These are phyloP conservation scores for Dyspetes luteomarginatus DNA, from an alignment of 2,888 invertebrate species.

Conservation along the genomic window DNA sequence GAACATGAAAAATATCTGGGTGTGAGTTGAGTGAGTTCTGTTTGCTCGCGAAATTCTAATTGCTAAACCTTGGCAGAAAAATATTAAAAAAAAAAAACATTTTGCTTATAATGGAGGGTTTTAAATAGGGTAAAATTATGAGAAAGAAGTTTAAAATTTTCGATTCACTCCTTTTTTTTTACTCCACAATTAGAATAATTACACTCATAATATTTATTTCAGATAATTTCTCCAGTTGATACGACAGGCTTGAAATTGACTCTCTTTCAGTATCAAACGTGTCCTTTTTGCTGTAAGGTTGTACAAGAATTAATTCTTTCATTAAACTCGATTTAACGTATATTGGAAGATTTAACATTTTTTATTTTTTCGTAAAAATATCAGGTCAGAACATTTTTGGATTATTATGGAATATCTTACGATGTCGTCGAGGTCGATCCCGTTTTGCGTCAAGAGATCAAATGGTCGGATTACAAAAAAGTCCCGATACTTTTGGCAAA, in stretches of 20 bases:
- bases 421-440: constrained; percentile 99
- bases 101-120: too few relatives aligned
- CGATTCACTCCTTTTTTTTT: too few relatives aligned
- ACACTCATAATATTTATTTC: constrained; percentile 75
- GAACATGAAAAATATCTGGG: too few relatives aligned
- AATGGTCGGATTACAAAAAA: constrained; percentile 97
- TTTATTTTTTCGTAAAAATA: constrained; percentile 30
- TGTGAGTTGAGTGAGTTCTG: too few relatives aligned
- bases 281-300: constrained; percentile 98
- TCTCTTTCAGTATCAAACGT: constrained; percentile 98
- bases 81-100: too few relatives aligned
- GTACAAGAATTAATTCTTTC: constrained; percentile 9
- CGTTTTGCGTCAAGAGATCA: constrained; percentile 94
- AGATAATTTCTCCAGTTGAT: constrained; percentile 88
- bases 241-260: constrained; percentile 90
- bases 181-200: too few relatives aligned
- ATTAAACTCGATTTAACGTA: neutral
- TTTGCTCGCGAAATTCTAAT: too few relatives aligned
- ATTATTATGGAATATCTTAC: constrained; percentile 96
- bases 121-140: too few relatives aligned
- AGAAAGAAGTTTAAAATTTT: too few relatives aligned
- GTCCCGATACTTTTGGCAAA: constrained; percentile 95
- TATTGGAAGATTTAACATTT: neutral
- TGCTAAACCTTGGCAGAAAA: too few relatives aligned
- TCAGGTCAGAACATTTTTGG: constrained; percentile 90